Evolutionary conservation across 1,140 invertebrate genomes (phyloP).

Genomic region (Heliconius hewitsoni): DNA sequence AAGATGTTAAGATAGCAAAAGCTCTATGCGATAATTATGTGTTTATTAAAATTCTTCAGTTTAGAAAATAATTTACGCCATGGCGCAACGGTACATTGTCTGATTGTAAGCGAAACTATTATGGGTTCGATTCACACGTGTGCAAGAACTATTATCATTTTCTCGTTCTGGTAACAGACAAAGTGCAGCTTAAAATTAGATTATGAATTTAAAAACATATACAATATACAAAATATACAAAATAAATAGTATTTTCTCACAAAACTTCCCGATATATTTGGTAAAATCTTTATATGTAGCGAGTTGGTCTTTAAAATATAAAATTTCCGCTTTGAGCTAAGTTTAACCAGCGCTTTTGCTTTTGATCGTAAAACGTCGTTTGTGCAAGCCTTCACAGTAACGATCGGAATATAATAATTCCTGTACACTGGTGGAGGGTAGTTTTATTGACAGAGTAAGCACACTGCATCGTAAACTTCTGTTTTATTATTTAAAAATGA

Average conservation of each 20-base stretch:
- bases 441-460: background rate
- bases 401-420: slow-evolving; percentile 15
- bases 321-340: slow-evolving; percentile 8
- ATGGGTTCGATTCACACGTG: background rate
- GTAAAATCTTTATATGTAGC: slow-evolving; percentile 3
- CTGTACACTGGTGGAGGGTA: background rate
- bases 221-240: background rate
- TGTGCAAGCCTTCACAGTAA: slow-evolving; percentile 3
- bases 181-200: background rate
- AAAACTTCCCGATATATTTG: background rate
- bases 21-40: no score
- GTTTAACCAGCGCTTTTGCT: background rate
- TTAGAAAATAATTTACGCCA: no score
- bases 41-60: no score
- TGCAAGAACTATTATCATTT: background rate
- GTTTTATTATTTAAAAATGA: background rate
- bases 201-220: background rate
- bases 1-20: no score
- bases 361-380: slow-evolving; percentile 15
- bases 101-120: no score
- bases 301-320: slow-evolving; percentile 4
- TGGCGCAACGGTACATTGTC: no score
- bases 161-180: background rate
- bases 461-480: background rate
- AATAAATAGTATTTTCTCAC: background rate